Evolutionary conservation across 2,113 vertebrate genomes (phyloP).

Genomic region (Zapus hudsonius): DNA sequence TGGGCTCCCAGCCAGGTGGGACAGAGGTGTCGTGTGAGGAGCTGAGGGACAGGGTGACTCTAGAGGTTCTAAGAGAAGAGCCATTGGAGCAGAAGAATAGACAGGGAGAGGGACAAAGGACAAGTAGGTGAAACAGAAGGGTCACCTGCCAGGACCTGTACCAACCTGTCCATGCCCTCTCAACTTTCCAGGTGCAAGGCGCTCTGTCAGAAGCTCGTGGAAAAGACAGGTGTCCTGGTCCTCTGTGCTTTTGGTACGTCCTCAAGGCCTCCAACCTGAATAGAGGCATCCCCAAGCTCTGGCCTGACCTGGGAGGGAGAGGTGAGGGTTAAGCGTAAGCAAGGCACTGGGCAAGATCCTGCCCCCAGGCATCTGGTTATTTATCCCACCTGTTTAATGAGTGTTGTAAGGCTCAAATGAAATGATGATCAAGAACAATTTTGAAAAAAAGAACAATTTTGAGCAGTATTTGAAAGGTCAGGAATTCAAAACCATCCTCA

Average conservation of each 20-base stretch:
- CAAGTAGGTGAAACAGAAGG: neutral
- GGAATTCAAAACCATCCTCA: too few relatives aligned
- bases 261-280: neutral
- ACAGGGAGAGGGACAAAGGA: neutral
- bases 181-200: slow-evolving; percentile 62
- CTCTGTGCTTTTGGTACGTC: slow-evolving; percentile 72
- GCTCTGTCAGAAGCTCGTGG: slow-evolving; percentile 67
- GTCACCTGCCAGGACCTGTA: neutral
- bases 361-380: neutral
- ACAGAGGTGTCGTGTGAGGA: neutral
- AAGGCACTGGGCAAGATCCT: neutral
- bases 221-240: slow-evolving; percentile 69
- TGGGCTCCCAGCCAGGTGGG: neutral
- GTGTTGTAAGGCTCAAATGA: neutral
- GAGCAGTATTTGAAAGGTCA: too few relatives aligned
- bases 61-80: neutral
- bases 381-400: neutral
- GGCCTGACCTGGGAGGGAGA: neutral
- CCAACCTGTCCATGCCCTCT: neutral
- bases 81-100: neutral
- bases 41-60: neutral
- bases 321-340: too few relatives aligned
- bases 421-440: neutral
- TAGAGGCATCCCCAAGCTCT: neutral
- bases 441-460: neutral